These are phyloP conservation scores for Takifugu rubripes DNA, from an alignment of 2,797 vertebrate genomes.

Conservation along the genomic window DNA sequence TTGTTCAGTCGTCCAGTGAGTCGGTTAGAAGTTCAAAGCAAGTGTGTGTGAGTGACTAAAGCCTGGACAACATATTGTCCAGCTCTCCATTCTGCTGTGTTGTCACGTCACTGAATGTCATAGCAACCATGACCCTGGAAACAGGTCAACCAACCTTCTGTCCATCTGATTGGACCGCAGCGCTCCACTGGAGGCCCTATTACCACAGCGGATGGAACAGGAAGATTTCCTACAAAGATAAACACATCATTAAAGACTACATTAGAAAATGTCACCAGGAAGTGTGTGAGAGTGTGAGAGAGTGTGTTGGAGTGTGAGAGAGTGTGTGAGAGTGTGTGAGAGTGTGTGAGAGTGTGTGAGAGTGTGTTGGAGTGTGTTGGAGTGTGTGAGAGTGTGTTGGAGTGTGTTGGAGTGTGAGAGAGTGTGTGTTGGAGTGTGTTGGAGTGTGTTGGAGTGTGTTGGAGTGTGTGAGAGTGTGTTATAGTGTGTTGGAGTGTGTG, in stretches of 20 bases:
- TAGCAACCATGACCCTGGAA: slow-evolving; percentile 75
- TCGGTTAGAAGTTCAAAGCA: slow-evolving; percentile 69
- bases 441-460: no score
- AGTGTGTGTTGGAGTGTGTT: no score
- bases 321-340: no score
- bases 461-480: no score
- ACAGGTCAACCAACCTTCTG: slow-evolving; percentile 76
- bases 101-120: slow-evolving; percentile 73
- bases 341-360: no score
- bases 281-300: slow-evolving; percentile 19
- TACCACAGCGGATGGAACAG: slow-evolving; percentile 66
- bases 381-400: no score
- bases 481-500: no score
- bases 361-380: no score
- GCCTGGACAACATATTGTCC: slow-evolving; percentile 75
- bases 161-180: slow-evolving; percentile 70
- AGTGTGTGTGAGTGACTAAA: slow-evolving; percentile 64
- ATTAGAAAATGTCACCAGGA: slow-evolving; percentile 49
- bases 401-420: no score
- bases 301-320: no score
- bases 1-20: slow-evolving; percentile 27
- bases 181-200: slow-evolving; percentile 65
- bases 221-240: slow-evolving; percentile 53
- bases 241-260: slow-evolving; percentile 53
- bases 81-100: slow-evolving; percentile 74